phyloP scores from a whole-genome alignment of 53 echinoderm and acorn worm species.

The Mesocentrotus franciscanus region DNA sequence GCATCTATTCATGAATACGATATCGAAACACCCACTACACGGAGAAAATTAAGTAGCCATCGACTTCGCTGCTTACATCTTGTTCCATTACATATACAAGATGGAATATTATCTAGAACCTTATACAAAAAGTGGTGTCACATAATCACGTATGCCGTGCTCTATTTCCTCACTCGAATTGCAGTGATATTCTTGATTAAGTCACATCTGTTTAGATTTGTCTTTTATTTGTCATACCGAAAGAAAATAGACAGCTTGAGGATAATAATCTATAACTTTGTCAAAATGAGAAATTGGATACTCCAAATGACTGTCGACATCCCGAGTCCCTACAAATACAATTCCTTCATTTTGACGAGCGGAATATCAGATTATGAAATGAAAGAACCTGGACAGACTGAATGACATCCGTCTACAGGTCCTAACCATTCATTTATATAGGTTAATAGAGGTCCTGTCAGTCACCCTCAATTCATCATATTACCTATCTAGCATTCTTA shows the following conservation, averaged over 20 bases:
- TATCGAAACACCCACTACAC: not conserved
- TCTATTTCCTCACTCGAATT: not conserved
- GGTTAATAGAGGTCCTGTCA: conserved; percentile 42
- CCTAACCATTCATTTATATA: conserved; percentile 22
- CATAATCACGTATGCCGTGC: not conserved
- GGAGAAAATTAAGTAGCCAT: not conserved
- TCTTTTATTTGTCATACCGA: not conserved
- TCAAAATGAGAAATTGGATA: not conserved
- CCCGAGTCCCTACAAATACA: not conserved
- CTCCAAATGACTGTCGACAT: not conserved
- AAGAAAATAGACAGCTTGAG: not conserved
- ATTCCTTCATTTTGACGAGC: conserved; percentile 30
- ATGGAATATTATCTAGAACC: not conserved
- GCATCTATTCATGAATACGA: not conserved
- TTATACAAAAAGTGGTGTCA: not conserved
- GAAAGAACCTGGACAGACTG: not conserved
- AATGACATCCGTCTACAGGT: not conserved
- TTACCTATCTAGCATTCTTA: not conserved
- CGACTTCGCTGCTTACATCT: not conserved
- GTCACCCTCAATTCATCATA: conserved; percentile 8
- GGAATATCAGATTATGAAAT: conserved; percentile 26
- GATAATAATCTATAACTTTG: not conserved
- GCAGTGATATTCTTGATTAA: not conserved
- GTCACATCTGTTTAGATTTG: not conserved
- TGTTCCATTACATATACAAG: not conserved